phyloP scores from a whole-genome alignment of 2,797 vertebrate species.

The Adelosebastes latens region DNA sequence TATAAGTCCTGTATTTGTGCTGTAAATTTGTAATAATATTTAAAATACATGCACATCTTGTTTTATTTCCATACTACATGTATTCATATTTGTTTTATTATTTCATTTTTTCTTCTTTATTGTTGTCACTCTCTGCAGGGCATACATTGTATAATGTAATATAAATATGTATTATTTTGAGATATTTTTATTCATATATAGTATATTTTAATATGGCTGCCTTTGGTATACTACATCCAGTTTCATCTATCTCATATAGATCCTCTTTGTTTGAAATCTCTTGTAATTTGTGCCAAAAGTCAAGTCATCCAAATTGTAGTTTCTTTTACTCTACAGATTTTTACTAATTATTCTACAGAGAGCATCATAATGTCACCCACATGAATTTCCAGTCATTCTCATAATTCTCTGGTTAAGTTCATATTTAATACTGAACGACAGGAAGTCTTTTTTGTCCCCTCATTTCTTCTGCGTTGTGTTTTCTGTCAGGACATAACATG shows the following conservation, averaged over 20 bases:
- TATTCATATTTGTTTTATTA: not conserved
- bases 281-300: not conserved
- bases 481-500: constrained; percentile 75
- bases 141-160: not conserved
- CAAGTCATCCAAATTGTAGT: not conserved
- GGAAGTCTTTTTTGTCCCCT: not conserved
- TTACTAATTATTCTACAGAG: not conserved
- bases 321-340: not conserved
- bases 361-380: not conserved
- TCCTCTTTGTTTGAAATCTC: not conserved
- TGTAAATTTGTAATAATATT: not conserved
- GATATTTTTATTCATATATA: not conserved
- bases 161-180: not conserved
- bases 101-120: not conserved
- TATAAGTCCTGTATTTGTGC: not conserved
- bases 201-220: not conserved
- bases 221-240: not conserved
- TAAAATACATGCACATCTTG: not conserved
- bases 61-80: not conserved
- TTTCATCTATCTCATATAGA: too few relatives aligned
- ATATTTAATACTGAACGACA: not conserved
- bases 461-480: not conserved
- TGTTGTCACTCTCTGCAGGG: not conserved
- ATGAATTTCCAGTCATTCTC: not conserved
- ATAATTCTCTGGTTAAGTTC: not conserved